These are phyloP conservation scores for Garra rufa DNA, from an alignment of 2,113 vertebrate species.

Conservation along the genomic window DNA sequence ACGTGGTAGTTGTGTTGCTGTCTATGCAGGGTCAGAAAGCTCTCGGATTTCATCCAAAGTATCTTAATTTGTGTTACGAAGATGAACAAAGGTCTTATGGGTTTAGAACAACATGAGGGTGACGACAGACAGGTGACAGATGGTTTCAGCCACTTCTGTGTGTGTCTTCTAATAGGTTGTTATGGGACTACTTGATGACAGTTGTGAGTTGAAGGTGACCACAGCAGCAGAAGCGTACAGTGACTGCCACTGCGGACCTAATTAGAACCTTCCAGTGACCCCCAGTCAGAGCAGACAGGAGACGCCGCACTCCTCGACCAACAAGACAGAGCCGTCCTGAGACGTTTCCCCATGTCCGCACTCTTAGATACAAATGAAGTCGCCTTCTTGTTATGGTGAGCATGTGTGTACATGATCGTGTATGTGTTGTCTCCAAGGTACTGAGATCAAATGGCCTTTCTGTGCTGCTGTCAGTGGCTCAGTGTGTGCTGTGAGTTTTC, in stretches of 20 bases:
- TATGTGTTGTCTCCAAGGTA: slow-evolving; percentile 14
- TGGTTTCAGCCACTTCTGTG: neutral
- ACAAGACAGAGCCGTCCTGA: neutral
- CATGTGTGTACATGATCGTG: slow-evolving; percentile 6
- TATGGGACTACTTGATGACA: slow-evolving; percentile 43
- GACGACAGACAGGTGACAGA: neutral
- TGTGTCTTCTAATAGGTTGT: slow-evolving; percentile 53
- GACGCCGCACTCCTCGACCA: neutral
- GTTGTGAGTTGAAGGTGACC: neutral
- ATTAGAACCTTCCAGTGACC: slow-evolving; percentile 66
- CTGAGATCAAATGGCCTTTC: slow-evolving; percentile 31
- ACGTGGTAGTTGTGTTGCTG: no score
- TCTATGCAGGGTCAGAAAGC: no score
- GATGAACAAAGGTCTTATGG: no score
- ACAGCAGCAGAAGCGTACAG: slow-evolving; percentile 46
- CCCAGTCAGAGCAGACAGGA: slow-evolving; percentile 3
- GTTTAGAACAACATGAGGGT: no score
- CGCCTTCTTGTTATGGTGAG: slow-evolving; percentile 3
- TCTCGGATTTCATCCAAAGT: no score
- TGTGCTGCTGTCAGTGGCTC: slow-evolving; percentile 10
- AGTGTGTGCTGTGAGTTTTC: slow-evolving; percentile 31
- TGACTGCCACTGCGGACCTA: slow-evolving; percentile 58
- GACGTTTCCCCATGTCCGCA: neutral
- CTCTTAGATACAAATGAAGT: slow-evolving; percentile 32
- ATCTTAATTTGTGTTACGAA: no score